A percentile compares a stretch with the other conserved stretches of the same genome.
phyloP scores from a whole-genome alignment of 2,888 invertebrate genomes.

The Sisyra nigra region DNA sequence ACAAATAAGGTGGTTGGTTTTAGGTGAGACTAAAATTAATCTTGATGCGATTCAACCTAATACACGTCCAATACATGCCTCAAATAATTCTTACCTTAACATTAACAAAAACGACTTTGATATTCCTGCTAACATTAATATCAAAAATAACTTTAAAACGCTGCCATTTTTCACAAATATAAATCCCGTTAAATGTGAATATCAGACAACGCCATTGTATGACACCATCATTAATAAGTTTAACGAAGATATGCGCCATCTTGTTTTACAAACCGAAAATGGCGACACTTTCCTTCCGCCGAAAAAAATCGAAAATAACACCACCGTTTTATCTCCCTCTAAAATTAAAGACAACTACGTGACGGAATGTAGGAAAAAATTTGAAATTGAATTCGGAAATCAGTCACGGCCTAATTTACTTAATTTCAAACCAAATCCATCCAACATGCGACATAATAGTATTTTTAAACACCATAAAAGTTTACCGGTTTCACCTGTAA shows the following conservation, averaged over 20 bases:
- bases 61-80: background rate
- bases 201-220: background rate
- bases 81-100: slow-evolving; percentile 2
- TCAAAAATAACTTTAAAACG: slow-evolving; percentile 7
- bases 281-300: background rate
- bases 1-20: slow-evolving; percentile 6
- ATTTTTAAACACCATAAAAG: slow-evolving; percentile 40
- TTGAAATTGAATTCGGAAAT: background rate
- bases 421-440: background rate
- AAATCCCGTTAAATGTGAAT: background rate
- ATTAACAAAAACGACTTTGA: slow-evolving; percentile 8
- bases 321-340: background rate
- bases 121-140: slow-evolving; percentile 8
- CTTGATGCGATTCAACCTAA: slow-evolving; percentile 1
- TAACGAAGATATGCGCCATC: slow-evolving; percentile 8
- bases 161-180: slow-evolving; percentile 6
- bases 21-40: slow-evolving; percentile 4
- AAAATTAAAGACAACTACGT: slow-evolving; percentile 1
- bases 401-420: slow-evolving; percentile 6
- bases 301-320: background rate
- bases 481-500: slow-evolving; percentile 68
- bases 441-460: slow-evolving; percentile 1
- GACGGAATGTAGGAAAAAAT: background rate
- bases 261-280: slow-evolving; percentile 6
- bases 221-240: slow-evolving; percentile 7